Evolutionary conservation across 35 echinoderm and acorn worm genomes (phyloP).

Genomic region (Apostichopus parvimensis): DNA sequence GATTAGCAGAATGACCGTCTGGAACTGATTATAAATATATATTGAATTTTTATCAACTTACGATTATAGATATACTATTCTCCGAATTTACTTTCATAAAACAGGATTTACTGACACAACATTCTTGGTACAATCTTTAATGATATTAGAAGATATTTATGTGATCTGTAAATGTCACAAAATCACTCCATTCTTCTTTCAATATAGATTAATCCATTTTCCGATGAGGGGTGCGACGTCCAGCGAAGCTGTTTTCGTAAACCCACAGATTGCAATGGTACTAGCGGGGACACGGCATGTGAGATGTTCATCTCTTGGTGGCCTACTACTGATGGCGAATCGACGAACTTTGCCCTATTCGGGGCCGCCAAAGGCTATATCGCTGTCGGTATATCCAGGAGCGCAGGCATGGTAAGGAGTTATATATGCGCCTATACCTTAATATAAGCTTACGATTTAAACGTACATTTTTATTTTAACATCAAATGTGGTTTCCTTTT

Average conservation of each 20-base stretch:
- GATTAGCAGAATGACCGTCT: too few relatives aligned
- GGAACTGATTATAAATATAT: too few relatives aligned
- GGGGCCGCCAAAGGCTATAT: conserved; percentile 12
- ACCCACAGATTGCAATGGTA: conserved; percentile 11
- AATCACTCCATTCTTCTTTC: neutral
- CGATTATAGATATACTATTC: too few relatives aligned
- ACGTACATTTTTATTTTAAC: too few relatives aligned
- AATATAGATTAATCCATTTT: conserved; percentile 16
- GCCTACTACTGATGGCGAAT: neutral
- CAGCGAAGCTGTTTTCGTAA: conserved; percentile 12
- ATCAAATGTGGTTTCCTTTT: too few relatives aligned
- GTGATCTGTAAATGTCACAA: neutral
- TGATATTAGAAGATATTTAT: neutral
- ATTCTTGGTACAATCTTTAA: neutral
- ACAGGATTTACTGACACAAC: too few relatives aligned
- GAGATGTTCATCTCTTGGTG: conserved; percentile 41
- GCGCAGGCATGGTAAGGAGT: conserved; percentile 5
- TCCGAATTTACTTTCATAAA: too few relatives aligned
- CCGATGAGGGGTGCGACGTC: neutral
- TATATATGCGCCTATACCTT: neutral
- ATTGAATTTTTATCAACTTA: too few relatives aligned
- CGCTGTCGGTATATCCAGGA: conserved; percentile 19
- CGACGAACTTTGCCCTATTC: conserved; percentile 38
- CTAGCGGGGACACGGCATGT: neutral
- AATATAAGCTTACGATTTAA: too few relatives aligned